phyloP scores from a whole-genome alignment of 2,888 invertebrate genomes.

The Sericinus montela region DNA sequence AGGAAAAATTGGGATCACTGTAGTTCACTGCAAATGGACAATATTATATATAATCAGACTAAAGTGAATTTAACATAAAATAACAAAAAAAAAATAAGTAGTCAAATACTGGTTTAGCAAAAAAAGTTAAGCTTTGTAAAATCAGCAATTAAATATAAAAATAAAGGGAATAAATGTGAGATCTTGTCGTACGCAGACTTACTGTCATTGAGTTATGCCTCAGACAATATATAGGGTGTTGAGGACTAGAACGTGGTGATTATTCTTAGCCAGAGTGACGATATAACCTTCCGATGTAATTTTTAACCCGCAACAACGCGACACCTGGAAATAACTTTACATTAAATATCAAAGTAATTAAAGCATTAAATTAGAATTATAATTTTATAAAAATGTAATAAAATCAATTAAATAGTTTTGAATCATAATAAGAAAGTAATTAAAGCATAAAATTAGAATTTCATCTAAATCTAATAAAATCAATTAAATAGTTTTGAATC shows the following conservation, averaged over 20 bases:
- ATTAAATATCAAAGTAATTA: no score
- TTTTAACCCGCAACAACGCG: constrained; percentile 98
- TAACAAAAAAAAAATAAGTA: constrained; percentile 67
- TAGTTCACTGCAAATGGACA: constrained; percentile 61
- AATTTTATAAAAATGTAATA: no score
- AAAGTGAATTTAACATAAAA: constrained; percentile 72
- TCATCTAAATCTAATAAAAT: no score
- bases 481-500: no score
- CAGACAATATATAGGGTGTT: constrained; percentile 95
- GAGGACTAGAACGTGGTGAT: constrained; percentile 98
- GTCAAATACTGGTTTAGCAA: constrained; percentile 79
- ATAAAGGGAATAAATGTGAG: constrained; percentile 79
- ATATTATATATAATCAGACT: constrained; percentile 59
- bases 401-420: no score
- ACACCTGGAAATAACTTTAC: constrained; percentile 83
- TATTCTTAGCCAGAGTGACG: constrained; percentile 98
- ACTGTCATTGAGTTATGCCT: constrained; percentile 79
- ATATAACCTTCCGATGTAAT: constrained; percentile 98
- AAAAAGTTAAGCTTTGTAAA: constrained; percentile 76
- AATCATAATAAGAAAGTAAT: no score
- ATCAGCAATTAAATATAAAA: constrained; percentile 77
- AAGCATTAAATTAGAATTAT: no score
- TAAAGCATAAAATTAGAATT: no score
- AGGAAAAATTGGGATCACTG: constrained; percentile 46
- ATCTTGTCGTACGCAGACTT: constrained; percentile 80